Base-by-base conservation (phyloP, 1,140 invertebrate genomes). In the Rhopalosiphum maidis region DNA sequence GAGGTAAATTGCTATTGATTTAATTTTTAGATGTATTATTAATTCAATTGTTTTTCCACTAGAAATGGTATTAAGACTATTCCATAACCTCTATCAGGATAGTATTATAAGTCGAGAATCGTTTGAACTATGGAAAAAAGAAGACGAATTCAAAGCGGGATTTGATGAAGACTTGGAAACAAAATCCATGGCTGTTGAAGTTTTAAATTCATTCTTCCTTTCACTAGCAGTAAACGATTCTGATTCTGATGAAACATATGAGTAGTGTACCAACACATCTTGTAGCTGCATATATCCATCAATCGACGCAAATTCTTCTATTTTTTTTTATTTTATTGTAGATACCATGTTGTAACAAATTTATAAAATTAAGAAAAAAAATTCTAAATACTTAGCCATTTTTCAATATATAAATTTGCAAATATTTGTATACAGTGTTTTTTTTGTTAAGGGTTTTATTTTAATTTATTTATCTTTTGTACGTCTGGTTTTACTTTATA, bases 371-470 rank as follows among this genome's bases (percentile, higher is more conserved):
- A 85, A 93, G 91, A 86, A 51, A 82, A 92, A 55, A 93, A 51
- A 51, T 68, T 93, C 54, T 93, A 86, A 85, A 93, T 91, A 93
- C 41, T 86, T 54, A 86, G 91, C 91, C 82, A 93, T 93, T 93
- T 91, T 93, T 93, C 91, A 83, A 86, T 93, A 86, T 93, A 43
- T 54, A 30, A 93, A 86, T 41, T 54, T 93, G 91, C 91, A 93
- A 93, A 93, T 83, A 91, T 93, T 93, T 93, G 82, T 92, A 92
- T 93, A 93, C 91, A 93, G 91, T 85, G 82, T 86, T 93, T 90
- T 88, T 88, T 54, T 93, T 86, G 77, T 93, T 93, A 86, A 86
- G 46, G 91, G 91, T 86, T 85, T 83, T 85, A 93, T 93, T 93
- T 92, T 55, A 83, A 83, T 92, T 83, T 55, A 92, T 92, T 92